A percentile compares a stretch with the other conserved stretches of the same genome.
These are phyloP conservation scores for Seira ritae DNA, from an alignment of 2,888 invertebrate genomes.

Conservation along the genomic window DNA sequence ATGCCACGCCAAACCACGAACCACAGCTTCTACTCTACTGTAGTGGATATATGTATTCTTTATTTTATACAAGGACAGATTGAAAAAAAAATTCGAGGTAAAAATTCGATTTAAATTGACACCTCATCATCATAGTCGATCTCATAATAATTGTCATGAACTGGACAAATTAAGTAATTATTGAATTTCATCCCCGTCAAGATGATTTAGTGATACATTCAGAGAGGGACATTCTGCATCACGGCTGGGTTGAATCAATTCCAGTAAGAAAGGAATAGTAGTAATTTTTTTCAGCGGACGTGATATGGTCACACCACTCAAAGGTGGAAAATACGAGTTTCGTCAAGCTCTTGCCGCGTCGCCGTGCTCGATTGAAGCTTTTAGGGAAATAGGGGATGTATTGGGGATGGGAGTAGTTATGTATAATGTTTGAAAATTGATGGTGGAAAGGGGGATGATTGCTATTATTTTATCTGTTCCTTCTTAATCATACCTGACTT, in stretches of 20 bases:
- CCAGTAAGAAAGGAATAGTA: conserved; percentile 1
- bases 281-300: conserved; percentile 46
- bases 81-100: too few species aligned
- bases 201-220: too few species aligned
- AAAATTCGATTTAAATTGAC: too few species aligned
- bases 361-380: background rate
- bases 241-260: background rate
- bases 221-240: too few species aligned
- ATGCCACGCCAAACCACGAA: background rate
- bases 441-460: conserved; percentile 10
- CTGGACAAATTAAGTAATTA: too few species aligned
- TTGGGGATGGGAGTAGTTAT: background rate
- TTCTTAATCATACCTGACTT: background rate
- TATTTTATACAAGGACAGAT: too few species aligned
- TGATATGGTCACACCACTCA: conserved; percentile 60
- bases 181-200: too few species aligned
- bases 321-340: conserved; percentile 47
- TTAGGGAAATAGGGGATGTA: conserved; percentile 9
- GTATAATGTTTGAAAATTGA: conserved; percentile 19
- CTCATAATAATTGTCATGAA: too few species aligned
- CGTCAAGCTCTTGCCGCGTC: conserved; percentile 6
- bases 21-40: too few species aligned
- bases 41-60: too few species aligned
- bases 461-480: conserved; percentile 37
- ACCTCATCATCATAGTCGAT: too few species aligned